Evolutionary conservation across 37 sponge, comb jelly and placozoan species (phyloP).

Genomic region (Chondrosia reniformis): DNA sequence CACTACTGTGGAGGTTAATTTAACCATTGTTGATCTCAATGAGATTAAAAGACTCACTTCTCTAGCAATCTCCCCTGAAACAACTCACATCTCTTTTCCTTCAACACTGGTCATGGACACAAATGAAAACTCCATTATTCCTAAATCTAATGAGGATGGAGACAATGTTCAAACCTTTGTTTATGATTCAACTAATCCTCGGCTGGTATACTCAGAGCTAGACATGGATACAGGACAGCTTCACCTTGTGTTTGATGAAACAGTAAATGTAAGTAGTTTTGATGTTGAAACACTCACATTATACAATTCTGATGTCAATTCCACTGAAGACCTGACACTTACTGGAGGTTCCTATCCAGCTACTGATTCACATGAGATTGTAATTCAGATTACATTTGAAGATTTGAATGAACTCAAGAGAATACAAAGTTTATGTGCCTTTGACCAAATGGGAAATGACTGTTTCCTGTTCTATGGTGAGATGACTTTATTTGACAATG

Average conservation of each 20-base stretch:
- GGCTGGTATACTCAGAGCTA: constrained; percentile 36
- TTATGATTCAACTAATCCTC: constrained; percentile 45
- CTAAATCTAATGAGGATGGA: constrained; percentile 13
- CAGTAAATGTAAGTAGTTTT: constrained; percentile 57
- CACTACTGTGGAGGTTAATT: constrained; percentile 41
- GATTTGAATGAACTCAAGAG: constrained; percentile 77
- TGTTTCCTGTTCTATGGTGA: constrained; percentile 55
- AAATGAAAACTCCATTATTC: constrained; percentile 41
- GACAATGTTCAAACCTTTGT: constrained; percentile 31
- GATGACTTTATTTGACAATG: constrained; percentile 51
- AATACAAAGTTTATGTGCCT: constrained; percentile 45
- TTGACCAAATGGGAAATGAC: constrained; percentile 36
- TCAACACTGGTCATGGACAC: constrained; percentile 68
- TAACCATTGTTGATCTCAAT: constrained; percentile 64
- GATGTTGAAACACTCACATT: constrained; percentile 55
- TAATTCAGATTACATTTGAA: constrained; percentile 59
- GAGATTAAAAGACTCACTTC: constrained; percentile 57
- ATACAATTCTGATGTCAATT: neutral
- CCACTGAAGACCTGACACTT: constrained; percentile 29
- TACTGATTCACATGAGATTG: constrained; percentile 36
- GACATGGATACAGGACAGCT: constrained; percentile 57
- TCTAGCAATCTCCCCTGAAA: constrained; percentile 34
- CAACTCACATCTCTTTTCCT: constrained; percentile 32
- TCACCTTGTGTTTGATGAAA: constrained; percentile 73
- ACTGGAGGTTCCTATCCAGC: constrained; percentile 56